Percentiles rank a stretch among this genome's conserved stretches.
Conservation (phyloP, 2,888 invertebrate genomes). For the Hypercompe scribonia region DNA sequence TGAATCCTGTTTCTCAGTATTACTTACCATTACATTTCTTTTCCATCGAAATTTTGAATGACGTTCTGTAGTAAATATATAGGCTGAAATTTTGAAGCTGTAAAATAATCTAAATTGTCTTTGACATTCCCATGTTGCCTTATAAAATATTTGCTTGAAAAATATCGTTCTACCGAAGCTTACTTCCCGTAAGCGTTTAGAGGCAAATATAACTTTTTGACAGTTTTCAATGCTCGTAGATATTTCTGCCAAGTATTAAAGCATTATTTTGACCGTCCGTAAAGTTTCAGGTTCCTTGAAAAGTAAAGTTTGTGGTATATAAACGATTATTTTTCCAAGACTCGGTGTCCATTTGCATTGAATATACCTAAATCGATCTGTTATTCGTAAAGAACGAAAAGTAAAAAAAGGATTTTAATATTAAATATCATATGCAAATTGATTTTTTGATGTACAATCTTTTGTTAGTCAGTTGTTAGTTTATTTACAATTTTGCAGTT, state of each 20-base stretch:
- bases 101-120: too few relatives aligned
- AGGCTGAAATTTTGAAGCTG: too few relatives aligned
- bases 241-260: conserved; percentile 8
- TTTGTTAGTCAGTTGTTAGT: too few relatives aligned
- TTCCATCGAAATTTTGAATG: too few relatives aligned
- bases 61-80: too few relatives aligned
- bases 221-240: neutral
- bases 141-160: neutral
- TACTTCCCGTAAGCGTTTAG: neutral
- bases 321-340: conserved; percentile 22
- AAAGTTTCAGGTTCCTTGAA: conserved; percentile 58
- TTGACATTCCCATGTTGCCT: neutral
- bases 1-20: too few relatives aligned
- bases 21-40: too few relatives aligned
- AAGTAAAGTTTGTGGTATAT: conserved; percentile 34
- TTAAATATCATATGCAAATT: too few relatives aligned
- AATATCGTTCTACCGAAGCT: neutral
- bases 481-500: too few relatives aligned
- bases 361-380: conserved; percentile 2
- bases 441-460: too few relatives aligned
- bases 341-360: conserved; percentile 30
- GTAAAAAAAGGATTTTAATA: too few relatives aligned
- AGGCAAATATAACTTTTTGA: neutral
- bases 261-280: conserved; percentile 61
- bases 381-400: neutral